Evolutionary conservation across 2,797 vertebrate species (phyloP).

Genomic region (Gephyroberyx darwinii): DNA sequence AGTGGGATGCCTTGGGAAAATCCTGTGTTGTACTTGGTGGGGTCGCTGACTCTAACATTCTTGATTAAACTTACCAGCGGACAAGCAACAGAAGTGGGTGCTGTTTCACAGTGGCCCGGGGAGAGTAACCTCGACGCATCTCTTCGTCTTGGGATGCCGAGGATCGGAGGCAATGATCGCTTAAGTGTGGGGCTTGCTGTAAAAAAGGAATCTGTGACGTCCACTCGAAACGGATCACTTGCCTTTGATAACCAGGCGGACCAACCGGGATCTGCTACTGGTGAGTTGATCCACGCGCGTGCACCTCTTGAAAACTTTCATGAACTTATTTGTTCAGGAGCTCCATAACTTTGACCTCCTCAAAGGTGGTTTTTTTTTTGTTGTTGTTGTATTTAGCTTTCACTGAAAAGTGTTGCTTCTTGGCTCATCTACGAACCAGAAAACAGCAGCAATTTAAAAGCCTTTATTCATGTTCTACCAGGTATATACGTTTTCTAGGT

Average conservation of each 20-base stretch:
- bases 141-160: neutral
- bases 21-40: neutral
- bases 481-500: too few species aligned
- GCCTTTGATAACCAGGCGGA: slow-evolving; percentile 3
- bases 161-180: neutral
- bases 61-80: slow-evolving; percentile 11
- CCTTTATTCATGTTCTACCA: too few species aligned
- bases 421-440: too few species aligned
- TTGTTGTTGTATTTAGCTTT: too few species aligned
- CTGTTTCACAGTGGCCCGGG: neutral
- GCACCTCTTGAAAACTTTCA: too few species aligned
- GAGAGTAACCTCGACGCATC: neutral
- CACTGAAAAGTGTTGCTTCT: too few species aligned
- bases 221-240: slow-evolving; percentile 32
- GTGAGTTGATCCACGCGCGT: neutral
- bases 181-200: neutral
- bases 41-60: neutral
- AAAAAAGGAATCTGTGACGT: neutral
- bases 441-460: too few species aligned
- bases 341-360: too few species aligned
- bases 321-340: too few species aligned
- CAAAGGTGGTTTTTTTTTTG: too few species aligned
- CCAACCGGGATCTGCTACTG: neutral
- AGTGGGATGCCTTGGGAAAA: slow-evolving; percentile 23
- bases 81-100: neutral